phyloP scores from a whole-genome alignment of 2,888 invertebrate genomes.

The Cylindroiulus punctatus region DNA sequence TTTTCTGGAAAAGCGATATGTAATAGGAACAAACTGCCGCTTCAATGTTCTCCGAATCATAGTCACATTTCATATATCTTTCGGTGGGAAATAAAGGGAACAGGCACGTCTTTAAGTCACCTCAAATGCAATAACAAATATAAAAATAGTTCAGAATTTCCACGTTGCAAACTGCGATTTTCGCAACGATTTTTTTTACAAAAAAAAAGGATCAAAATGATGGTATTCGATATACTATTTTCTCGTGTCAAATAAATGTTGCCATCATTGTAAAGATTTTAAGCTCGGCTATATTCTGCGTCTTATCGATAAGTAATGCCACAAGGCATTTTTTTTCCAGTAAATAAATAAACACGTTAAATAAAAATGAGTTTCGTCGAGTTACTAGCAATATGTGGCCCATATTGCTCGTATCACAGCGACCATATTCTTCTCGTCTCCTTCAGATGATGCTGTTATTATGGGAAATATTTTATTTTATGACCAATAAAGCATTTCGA shows the following conservation, averaged over 20 bases:
- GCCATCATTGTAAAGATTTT: background rate
- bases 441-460: slow-evolving; percentile 28
- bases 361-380: background rate
- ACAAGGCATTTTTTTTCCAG: background rate
- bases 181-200: background rate
- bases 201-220: slow-evolving; percentile 15
- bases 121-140: background rate
- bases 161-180: background rate
- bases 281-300: background rate
- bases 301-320: slow-evolving; percentile 26
- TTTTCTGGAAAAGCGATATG: background rate
- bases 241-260: slow-evolving; percentile 19
- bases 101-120: slow-evolving; percentile 20
- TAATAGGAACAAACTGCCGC: background rate
- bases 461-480: slow-evolving; percentile 16
- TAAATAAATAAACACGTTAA: slow-evolving; percentile 40
- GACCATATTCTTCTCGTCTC: slow-evolving; percentile 8
- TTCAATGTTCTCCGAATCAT: background rate
- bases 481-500: slow-evolving; percentile 34
- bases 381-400: background rate
- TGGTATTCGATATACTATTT: background rate
- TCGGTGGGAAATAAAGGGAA: background rate
- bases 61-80: background rate
- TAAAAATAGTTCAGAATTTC: background rate
- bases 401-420: background rate